phyloP scores from a whole-genome alignment of 2,113 vertebrate genomes.

The Stigmatopora argus region DNA sequence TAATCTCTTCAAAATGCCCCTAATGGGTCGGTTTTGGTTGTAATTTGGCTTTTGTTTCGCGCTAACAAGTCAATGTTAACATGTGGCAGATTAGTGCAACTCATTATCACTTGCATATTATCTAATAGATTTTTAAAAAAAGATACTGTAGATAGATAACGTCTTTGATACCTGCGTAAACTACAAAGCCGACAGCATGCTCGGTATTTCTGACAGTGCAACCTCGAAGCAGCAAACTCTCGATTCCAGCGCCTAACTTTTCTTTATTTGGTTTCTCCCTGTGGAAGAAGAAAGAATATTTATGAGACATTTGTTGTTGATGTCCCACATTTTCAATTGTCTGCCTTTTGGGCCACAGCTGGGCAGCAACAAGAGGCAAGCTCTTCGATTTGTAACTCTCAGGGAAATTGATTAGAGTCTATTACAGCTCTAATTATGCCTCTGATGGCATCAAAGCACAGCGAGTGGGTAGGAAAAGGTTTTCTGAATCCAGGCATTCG shows the following conservation, averaged over 20 bases:
- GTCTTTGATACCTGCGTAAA: constrained; percentile 81
- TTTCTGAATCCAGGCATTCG: constrained; percentile 5
- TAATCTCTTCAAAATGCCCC: neutral
- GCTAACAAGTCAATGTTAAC: neutral
- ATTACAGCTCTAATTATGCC: constrained; percentile 45
- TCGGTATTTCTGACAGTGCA: constrained; percentile 90
- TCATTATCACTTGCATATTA: neutral
- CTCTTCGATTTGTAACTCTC: constrained; percentile 39
- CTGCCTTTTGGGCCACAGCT: constrained; percentile 30
- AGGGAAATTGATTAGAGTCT: constrained; percentile 57
- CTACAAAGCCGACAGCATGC: constrained; percentile 85
- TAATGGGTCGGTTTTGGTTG: neutral
- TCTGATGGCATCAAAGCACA: constrained; percentile 37
- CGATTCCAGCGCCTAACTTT: constrained; percentile 77
- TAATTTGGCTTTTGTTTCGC: neutral
- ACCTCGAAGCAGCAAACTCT: constrained; percentile 86
- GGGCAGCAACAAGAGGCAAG: constrained; percentile 29
- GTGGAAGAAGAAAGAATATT: constrained; percentile 41
- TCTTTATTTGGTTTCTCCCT: constrained; percentile 80
- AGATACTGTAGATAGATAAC: neutral
- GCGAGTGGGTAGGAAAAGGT: constrained; percentile 33
- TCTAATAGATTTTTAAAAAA: neutral
- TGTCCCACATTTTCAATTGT: constrained; percentile 44
- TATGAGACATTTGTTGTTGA: constrained; percentile 54
- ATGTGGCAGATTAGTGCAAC: neutral